Evolutionary conservation across 2,113 vertebrate species (phyloP).

Genomic region (Bufo bufo): DNA sequence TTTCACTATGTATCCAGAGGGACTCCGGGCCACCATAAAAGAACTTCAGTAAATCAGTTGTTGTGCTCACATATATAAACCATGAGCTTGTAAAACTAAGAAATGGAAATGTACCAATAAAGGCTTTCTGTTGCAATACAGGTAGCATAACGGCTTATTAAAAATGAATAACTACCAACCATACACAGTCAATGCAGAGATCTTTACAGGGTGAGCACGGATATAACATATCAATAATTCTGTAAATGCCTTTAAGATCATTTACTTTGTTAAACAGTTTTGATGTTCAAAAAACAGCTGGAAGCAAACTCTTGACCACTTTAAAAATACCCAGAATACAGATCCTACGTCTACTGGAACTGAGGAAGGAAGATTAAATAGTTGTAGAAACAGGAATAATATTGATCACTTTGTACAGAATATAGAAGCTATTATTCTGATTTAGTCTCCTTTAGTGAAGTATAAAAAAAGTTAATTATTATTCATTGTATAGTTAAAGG

Average conservation of each 20-base stretch:
- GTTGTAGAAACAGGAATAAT: constrained; percentile 1
- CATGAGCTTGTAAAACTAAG: constrained; percentile 50
- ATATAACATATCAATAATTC: constrained; percentile 49
- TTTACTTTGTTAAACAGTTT: constrained; percentile 45
- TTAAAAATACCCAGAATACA: constrained; percentile 16
- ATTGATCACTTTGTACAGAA: neutral
- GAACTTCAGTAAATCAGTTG: constrained; percentile 52
- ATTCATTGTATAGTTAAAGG: neutral
- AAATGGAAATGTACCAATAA: constrained; percentile 48
- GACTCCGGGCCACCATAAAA: constrained; percentile 42
- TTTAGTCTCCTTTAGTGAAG: neutral
- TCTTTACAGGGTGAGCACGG: constrained; percentile 25
- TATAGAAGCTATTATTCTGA: neutral
- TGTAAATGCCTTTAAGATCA: constrained; percentile 44
- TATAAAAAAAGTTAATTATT: neutral
- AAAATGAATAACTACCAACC: constrained; percentile 56
- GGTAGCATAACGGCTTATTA: constrained; percentile 56
- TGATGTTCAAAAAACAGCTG: constrained; percentile 41
- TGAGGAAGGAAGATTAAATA: constrained; percentile 5
- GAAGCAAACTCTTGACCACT: constrained; percentile 18
- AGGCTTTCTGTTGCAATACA: constrained; percentile 43
- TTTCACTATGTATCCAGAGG: constrained; percentile 37
- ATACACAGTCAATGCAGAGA: constrained; percentile 33
- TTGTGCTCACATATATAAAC: constrained; percentile 56
- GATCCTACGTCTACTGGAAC: neutral